phyloP scores from a whole-genome alignment of 2,797 vertebrate genomes.

The Urophycis tenuis region DNA sequence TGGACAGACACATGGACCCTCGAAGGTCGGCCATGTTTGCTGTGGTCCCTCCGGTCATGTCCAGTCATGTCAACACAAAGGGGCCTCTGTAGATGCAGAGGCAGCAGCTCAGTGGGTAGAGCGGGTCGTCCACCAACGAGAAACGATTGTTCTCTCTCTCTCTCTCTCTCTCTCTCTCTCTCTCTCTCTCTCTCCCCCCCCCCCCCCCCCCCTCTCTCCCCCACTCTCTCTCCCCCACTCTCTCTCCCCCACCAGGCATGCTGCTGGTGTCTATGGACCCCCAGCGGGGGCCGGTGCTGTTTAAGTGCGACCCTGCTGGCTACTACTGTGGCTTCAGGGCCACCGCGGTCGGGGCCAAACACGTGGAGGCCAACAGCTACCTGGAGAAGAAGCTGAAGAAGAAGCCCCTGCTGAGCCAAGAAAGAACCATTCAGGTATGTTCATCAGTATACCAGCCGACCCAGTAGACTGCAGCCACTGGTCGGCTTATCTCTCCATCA shows the following conservation, averaged over 20 bases:
- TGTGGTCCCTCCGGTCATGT: too few species aligned
- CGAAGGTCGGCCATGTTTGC: too few species aligned
- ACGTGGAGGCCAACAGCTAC: slow-evolving; percentile 71
- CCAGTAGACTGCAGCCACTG: too few species aligned
- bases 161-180: background rate
- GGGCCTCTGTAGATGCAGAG: too few species aligned
- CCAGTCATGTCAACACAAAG: too few species aligned
- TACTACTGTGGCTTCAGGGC: slow-evolving; percentile 76
- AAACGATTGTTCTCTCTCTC: too few species aligned
- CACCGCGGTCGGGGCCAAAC: slow-evolving; percentile 69
- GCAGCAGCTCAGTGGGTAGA: too few species aligned
- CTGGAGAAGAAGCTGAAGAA: slow-evolving; percentile 77
- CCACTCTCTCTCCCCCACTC: too few species aligned
- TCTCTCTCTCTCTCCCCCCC: background rate
- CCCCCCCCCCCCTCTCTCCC: background rate
- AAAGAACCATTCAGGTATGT: slow-evolving; percentile 66
- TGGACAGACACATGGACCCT: too few species aligned
- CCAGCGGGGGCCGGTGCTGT: slow-evolving; percentile 67
- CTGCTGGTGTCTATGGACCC: slow-evolving; percentile 70
- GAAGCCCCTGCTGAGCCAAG: slow-evolving; percentile 59
- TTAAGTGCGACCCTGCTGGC: slow-evolving; percentile 73
- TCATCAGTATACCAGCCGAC: too few species aligned
- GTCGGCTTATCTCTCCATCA: too few species aligned
- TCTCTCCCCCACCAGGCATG: slow-evolving; percentile 61
- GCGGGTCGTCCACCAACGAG: too few species aligned